Conservation (phyloP, 1,140 invertebrate genomes). For the Trachelipus rathkii region DNA sequence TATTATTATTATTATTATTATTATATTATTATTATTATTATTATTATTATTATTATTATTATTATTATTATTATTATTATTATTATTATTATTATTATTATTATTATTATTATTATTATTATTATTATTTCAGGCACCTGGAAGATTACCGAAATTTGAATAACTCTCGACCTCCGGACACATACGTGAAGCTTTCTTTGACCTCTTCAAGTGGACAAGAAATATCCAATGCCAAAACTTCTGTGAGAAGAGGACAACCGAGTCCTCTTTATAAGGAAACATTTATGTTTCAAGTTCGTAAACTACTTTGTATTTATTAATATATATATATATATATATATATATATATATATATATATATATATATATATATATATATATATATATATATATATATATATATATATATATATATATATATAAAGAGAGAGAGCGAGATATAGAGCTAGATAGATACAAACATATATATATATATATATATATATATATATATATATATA, state of each 20-base stretch:
- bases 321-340: too few species aligned
- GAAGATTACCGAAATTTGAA: constrained; percentile 41
- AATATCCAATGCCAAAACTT: constrained; percentile 85
- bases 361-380: constrained; percentile 19
- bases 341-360: constrained; percentile 23
- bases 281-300: constrained; percentile 82
- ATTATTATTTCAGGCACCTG: constrained; percentile 37
- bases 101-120: constrained; percentile 18
- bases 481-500: constrained; percentile 2
- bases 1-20: too few species aligned
- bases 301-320: too few species aligned
- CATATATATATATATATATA: constrained; percentile 21
- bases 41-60: too few species aligned
- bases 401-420: constrained; percentile 28
- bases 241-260: constrained; percentile 80
- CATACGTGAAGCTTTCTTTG: constrained; percentile 85
- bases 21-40: too few species aligned
- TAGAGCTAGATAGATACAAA: too few species aligned
- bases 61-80: too few species aligned
- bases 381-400: constrained; percentile 19
- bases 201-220: constrained; percentile 88
- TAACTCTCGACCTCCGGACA: constrained; percentile 66
- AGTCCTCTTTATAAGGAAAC: constrained; percentile 94
- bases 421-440: too few species aligned
- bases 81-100: too few species aligned